phyloP scores from a whole-genome alignment of 2,797 vertebrate species.

The Gobio occitaniae region DNA sequence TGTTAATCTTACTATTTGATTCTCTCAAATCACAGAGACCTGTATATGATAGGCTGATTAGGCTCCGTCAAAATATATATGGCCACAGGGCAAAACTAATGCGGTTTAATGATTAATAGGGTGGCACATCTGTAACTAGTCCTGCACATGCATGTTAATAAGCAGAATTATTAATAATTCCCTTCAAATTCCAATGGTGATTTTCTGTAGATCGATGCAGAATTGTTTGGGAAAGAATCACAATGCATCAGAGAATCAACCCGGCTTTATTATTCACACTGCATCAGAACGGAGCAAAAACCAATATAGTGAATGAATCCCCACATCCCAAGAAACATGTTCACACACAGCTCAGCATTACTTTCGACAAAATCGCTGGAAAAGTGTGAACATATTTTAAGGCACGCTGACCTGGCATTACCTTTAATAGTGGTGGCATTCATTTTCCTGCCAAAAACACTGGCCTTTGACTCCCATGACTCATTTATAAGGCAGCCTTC shows the following conservation, averaged over 20 bases:
- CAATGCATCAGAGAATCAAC: background rate
- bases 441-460: constrained; percentile 30
- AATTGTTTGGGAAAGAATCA: background rate
- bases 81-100: background rate
- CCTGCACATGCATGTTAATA: background rate
- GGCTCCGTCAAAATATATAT: background rate
- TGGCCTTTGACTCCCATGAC: background rate
- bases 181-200: background rate
- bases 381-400: constrained; percentile 14
- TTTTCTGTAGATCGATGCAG: background rate
- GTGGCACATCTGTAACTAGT: background rate
- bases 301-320: background rate
- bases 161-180: background rate
- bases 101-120: background rate
- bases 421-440: background rate
- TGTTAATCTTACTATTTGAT: background rate
- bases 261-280: background rate
- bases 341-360: background rate
- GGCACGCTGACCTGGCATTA: constrained; percentile 6
- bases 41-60: background rate
- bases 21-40: background rate
- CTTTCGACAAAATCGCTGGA: background rate
- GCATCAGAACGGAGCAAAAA: constrained; percentile 12
- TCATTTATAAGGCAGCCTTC: constrained; percentile 9
- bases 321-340: background rate